These are phyloP conservation scores for Teleogryllus oceanicus DNA, from an alignment of 2,888 invertebrate genomes.

Conservation along the genomic window DNA sequence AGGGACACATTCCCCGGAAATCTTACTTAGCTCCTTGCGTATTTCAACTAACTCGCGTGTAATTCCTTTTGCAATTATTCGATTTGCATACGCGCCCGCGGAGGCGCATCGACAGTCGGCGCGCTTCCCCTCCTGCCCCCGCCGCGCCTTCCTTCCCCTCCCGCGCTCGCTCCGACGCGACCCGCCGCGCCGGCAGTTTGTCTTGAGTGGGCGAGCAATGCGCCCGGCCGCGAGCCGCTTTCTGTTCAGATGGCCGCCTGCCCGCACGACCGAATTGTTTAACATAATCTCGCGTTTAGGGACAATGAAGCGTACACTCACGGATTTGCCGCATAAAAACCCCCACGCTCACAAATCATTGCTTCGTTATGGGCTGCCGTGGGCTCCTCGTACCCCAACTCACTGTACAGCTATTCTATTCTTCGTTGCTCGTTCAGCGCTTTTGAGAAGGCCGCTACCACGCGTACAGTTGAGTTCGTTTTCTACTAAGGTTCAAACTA, in stretches of 20 bases:
- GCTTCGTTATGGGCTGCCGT: not conserved
- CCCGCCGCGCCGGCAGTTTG: not conserved
- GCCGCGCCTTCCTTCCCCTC: not conserved
- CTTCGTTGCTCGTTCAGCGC: too few relatives aligned
- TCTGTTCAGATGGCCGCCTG: not conserved
- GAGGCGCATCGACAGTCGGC: slow-evolving; percentile 18
- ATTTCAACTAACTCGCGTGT: slow-evolving; percentile 18
- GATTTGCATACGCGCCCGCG: slow-evolving; percentile 18
- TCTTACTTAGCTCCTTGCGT: slow-evolving; percentile 9
- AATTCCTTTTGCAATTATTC: slow-evolving; percentile 18
- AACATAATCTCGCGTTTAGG: not conserved
- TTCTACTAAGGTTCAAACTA: too few relatives aligned
- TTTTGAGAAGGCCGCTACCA: too few relatives aligned
- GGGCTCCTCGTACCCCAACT: not conserved
- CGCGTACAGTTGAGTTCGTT: too few relatives aligned
- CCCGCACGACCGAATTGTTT: not conserved
- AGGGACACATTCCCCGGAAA: not conserved
- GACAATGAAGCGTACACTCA: not conserved
- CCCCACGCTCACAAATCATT: not conserved
- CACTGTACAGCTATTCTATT: too few relatives aligned
- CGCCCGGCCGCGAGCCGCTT: not conserved
- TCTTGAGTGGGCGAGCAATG: not conserved
- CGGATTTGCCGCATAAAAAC: not conserved
- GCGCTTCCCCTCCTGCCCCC: not conserved
- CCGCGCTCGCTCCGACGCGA: not conserved